Evolutionary conservation across 2,113 vertebrate genomes (phyloP), one percentile per base, ranked within the genome.

Genomic region (Sander lucioperca): DNA sequence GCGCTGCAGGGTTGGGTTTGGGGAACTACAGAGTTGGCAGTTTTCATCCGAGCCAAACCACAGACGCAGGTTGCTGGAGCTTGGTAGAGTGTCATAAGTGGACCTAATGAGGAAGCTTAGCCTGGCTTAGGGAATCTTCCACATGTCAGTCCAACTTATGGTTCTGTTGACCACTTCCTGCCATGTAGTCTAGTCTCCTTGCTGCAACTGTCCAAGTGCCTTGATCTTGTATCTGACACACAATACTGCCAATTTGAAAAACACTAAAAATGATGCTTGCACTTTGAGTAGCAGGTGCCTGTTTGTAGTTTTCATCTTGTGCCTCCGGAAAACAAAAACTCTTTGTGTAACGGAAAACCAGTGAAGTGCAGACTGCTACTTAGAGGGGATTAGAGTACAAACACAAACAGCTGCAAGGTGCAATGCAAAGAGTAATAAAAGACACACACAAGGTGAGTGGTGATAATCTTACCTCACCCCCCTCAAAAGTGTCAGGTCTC

Each of bases 341-440:
- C 19, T 56, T 53, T 30, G 51, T 61, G 86, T 77, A 92, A 91
- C 47, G 1, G 12, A 12, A 90, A 65, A 69, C 82, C 66, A 21
- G 45, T 13, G 61, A 45, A 45, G 33, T 10, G 65, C 61, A 80
- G 47, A 54, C 57, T 39, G 69, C 76, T 68, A 74, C 61, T 82
- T 53, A 57, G 30, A 18, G 47, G 33, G 66, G 63, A 82, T 73
- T 33, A 80, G 12, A 76, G 63, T 69, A 90, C 73, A 77, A 85
- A 87, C 39, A 84, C 61, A 75, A 81, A 47, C 87, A 85, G 82
- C 86, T 91, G 84, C 82, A 78, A 73, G 76, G 33, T 47, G 69
- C 6, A 59, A 33, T 27, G 43, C 30, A 27, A 66, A 27, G 69
- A 39, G n/a, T n/a, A 61, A 58, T 39, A 64, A 78, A 39, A 21